phyloP scores from a whole-genome alignment of 2,113 vertebrate genomes.

The Semnornis frantzii region DNA sequence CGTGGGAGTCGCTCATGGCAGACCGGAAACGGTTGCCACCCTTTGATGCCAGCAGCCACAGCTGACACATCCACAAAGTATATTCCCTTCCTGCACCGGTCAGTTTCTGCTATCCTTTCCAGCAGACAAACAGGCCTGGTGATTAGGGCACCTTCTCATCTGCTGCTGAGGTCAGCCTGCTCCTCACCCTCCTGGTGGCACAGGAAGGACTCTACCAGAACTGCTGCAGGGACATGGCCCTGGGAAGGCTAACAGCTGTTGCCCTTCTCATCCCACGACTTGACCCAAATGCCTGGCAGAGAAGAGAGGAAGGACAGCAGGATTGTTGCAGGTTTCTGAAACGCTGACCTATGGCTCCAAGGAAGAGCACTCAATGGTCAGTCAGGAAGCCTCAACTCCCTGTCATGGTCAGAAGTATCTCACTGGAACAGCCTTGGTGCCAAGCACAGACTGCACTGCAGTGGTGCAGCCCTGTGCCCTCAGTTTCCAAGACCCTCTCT shows the following conservation, averaged over 20 bases:
- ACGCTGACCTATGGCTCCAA: background rate
- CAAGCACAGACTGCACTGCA: background rate
- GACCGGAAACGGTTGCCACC: background rate
- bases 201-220: background rate
- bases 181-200: slow-evolving; percentile 2
- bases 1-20: background rate
- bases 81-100: background rate
- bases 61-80: background rate
- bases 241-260: slow-evolving; percentile 6
- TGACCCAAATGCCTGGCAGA: background rate
- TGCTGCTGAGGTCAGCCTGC: background rate
- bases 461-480: background rate
- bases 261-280: background rate
- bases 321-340: background rate
- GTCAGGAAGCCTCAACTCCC: background rate
- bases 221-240: background rate
- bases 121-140: background rate
- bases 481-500: rapidly evolving
- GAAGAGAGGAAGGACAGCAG: background rate
- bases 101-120: background rate
- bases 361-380: background rate
- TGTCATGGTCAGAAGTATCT: background rate
- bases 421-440: background rate
- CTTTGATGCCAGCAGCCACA: background rate
- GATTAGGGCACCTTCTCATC: background rate